Conservation (phyloP, 2,797 vertebrate species). For the Agapornis canus region DNA sequence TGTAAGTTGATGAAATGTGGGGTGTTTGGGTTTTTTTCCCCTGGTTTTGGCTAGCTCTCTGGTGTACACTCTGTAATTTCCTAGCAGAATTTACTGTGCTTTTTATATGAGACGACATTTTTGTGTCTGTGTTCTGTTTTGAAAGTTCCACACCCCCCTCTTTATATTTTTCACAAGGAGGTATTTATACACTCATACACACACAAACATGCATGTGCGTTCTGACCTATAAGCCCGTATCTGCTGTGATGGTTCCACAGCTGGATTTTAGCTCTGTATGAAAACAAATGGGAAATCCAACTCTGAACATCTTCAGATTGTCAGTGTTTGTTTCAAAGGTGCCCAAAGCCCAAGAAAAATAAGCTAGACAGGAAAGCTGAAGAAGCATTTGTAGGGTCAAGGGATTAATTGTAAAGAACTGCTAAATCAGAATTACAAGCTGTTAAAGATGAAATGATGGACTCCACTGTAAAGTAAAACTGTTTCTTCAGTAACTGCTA, state of each 20-base stretch:
- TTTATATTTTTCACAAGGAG: neutral
- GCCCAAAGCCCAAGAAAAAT: neutral
- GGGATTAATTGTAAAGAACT: neutral
- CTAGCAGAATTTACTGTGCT: neutral
- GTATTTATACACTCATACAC: neutral
- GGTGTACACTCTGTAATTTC: neutral
- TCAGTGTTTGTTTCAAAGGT: neutral
- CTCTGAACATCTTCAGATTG: neutral
- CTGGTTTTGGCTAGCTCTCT: neutral
- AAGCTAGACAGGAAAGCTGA: neutral
- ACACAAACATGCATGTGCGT: fast-evolving
- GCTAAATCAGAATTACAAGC: neutral
- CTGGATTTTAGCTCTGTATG: neutral
- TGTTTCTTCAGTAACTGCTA: neutral
- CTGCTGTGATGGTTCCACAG: neutral
- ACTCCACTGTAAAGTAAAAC: neutral
- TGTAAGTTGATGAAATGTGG: neutral
- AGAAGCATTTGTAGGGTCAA: neutral
- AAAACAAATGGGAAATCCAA: neutral
- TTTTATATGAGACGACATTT: neutral
- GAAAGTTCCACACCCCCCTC: neutral
- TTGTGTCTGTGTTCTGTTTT: neutral
- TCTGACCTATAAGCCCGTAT: neutral
- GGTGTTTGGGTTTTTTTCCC: neutral
- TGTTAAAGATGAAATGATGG: neutral